Evolutionary conservation across 2,113 vertebrate genomes (phyloP).

Genomic region (Salvator merianae): DNA sequence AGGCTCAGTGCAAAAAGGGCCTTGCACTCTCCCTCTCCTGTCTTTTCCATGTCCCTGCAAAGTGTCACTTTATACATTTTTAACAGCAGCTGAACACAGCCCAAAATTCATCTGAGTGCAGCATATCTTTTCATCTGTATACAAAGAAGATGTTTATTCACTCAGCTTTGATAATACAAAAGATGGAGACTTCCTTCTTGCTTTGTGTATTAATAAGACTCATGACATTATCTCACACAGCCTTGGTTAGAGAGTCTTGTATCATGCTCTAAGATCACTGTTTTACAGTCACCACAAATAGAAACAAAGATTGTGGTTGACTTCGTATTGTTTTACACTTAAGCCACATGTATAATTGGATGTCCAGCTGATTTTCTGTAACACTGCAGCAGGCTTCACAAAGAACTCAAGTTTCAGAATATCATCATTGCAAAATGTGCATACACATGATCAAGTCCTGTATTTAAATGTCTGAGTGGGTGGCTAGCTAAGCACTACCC

Average conservation of each 20-base stretch:
- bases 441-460: neutral
- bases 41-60: too few relatives aligned
- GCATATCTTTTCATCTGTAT: neutral
- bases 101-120: neutral
- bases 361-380: constrained; percentile 1
- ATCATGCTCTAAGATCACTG: neutral
- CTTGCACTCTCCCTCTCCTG: too few relatives aligned
- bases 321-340: neutral
- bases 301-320: neutral
- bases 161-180: neutral
- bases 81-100: neutral
- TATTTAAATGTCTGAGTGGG: constrained; percentile 13
- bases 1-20: too few relatives aligned
- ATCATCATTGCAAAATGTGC: neutral
- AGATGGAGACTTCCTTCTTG: neutral
- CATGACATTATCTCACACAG: neutral
- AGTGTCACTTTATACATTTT: too few relatives aligned
- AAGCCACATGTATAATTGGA: neutral
- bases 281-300: neutral
- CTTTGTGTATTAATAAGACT: neutral
- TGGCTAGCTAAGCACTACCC: constrained; percentile 9
- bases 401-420: neutral
- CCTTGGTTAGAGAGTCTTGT: neutral
- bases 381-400: neutral
- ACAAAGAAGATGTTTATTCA: neutral